Conservation (phyloP, 1,140 invertebrate genomes). For the Samia ricini region DNA sequence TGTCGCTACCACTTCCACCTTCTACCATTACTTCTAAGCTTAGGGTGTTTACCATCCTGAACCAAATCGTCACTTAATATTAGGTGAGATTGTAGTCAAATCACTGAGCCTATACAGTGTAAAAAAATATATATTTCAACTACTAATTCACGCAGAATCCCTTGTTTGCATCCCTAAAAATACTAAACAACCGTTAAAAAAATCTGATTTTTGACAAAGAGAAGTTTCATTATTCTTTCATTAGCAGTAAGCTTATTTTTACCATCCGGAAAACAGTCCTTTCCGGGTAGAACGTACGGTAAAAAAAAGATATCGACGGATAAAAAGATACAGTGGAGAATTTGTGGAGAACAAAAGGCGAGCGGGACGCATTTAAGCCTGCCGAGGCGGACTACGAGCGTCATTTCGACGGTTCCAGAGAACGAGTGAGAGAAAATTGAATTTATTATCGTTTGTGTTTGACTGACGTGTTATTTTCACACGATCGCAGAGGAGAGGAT, state of each 20-base stretch:
- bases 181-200: neutral
- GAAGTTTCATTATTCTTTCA: conserved; percentile 23
- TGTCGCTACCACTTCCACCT: too few relatives aligned
- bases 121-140: neutral
- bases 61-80: too few relatives aligned
- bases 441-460: conserved; percentile 74
- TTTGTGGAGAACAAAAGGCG: conserved; percentile 68
- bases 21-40: too few relatives aligned
- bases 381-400: conserved; percentile 40
- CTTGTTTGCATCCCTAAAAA: neutral
- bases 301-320: conserved; percentile 33
- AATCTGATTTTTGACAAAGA: conserved; percentile 11
- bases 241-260: conserved; percentile 25
- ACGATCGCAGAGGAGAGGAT: conserved; percentile 51
- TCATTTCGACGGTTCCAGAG: conserved; percentile 43
- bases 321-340: conserved; percentile 43
- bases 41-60: too few relatives aligned
- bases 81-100: too few relatives aligned
- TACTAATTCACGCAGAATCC: neutral
- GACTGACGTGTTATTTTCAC: conserved; percentile 76
- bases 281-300: conserved; percentile 12
- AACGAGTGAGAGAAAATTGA: conserved; percentile 67
- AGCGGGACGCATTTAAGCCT: conserved; percentile 68
- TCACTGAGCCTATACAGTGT: too few relatives aligned
- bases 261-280: conserved; percentile 8